phyloP scores from a whole-genome alignment of 2,113 vertebrate genomes.

The Noctilio leporinus region DNA sequence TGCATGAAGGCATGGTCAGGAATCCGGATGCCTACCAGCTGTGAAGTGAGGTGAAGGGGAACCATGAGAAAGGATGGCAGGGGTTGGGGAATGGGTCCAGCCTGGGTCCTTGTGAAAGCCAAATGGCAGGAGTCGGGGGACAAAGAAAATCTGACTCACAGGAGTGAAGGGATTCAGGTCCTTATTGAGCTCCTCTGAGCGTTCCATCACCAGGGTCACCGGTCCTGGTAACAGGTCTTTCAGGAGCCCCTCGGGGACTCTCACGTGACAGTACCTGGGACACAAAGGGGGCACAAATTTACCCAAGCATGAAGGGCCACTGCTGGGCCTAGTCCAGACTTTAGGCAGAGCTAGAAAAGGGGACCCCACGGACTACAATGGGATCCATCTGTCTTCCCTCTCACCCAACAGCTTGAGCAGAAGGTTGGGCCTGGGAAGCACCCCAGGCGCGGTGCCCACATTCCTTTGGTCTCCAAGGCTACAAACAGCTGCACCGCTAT shows the following conservation, averaged over 20 bases:
- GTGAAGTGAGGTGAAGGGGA: background rate
- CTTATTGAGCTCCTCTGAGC: constrained; percentile 84
- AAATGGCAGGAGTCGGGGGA: background rate
- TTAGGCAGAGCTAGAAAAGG: background rate
- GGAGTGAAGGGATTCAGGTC: constrained; percentile 94
- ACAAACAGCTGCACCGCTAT: background rate
- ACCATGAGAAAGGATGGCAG: background rate
- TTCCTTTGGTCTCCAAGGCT: background rate
- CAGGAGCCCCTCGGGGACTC: constrained; percentile 83
- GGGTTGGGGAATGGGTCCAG: background rate
- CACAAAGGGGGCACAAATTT: background rate
- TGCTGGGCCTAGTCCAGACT: background rate
- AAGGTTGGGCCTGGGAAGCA: background rate
- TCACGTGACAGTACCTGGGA: constrained; percentile 88
- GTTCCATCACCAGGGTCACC: constrained; percentile 91
- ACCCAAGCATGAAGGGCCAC: background rate
- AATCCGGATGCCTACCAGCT: constrained; percentile 95
- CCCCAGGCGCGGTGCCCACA: background rate
- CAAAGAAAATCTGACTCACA: constrained; percentile 75
- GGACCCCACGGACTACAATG: background rate
- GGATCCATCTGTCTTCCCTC: background rate
- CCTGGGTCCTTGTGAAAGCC: background rate
- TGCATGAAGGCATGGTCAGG: constrained; percentile 89
- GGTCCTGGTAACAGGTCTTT: constrained; percentile 91
- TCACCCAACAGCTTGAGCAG: background rate